Evolutionary conservation across 2,113 vertebrate species (phyloP).

Genomic region (Pleuronectes platessa): DNA sequence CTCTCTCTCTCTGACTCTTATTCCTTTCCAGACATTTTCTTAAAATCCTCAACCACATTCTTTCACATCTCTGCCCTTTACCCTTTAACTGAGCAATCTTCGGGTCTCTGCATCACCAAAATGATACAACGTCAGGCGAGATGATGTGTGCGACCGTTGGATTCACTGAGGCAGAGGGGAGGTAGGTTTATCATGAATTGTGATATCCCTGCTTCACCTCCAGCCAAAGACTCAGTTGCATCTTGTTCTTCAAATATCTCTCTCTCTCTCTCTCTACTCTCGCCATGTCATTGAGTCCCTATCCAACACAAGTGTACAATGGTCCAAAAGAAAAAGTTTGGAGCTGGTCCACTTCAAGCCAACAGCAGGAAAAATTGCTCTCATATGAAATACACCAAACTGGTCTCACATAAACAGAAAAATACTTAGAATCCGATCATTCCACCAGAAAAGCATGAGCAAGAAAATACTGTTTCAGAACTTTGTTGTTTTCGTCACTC

Average conservation of each 20-base stretch:
- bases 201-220: background rate
- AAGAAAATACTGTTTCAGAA: no score
- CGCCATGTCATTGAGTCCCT: no score
- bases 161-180: background rate
- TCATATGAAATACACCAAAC: no score
- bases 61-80: background rate
- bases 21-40: background rate
- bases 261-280: background rate
- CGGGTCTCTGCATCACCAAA: no score
- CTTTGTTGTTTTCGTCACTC: no score
- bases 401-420: no score
- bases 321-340: background rate
- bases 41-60: background rate
- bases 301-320: no score
- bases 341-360: no score
- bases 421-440: no score
- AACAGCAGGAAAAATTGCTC: no score
- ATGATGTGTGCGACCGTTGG: background rate
- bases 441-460: no score
- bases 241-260: background rate
- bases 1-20: background rate
- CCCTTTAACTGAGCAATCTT: background rate
- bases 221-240: background rate
- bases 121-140: background rate
- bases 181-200: background rate